Evolutionary conservation across 2,797 vertebrate genomes (phyloP), one percentile per base, ranked within the genome.

Genomic region (Lepus oiostolus): DNA sequence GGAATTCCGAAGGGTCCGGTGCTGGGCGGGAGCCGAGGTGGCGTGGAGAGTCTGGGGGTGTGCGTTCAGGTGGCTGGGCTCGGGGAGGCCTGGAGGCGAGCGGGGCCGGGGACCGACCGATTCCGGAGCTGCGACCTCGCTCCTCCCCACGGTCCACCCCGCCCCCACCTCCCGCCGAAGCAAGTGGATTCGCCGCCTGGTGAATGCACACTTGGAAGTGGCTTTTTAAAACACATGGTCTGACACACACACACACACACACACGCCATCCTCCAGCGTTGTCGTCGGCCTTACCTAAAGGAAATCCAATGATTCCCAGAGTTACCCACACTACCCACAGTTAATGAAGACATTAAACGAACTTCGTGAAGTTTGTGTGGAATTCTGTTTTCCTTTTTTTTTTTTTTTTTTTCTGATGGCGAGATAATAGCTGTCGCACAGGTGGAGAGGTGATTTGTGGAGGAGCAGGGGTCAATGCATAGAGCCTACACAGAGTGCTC

Each of bases 111-210:
- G 26, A 84, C 5, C 5, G 54, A 16, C 24, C 4, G 90, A 87
- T 85, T 91, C 97, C 79, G 24, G 26, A 85, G 91, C 93, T 28
- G 76, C 7, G n/a, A 32, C 26, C 1, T 96, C 82, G 97, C 97
- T 95, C 97, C 97, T 92, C 97, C 96, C 96, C 92, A 58, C 70
- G 80, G 96, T 90, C 91, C 95, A 35, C 91, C 93, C 88, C 79
- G 52, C 90, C 67, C 94, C 79, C 88, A 42, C 84, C 71, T 38
- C 92, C 93, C 90, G 67, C 90, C 60, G 35, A 77, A 89, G 84
- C 97, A 89, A 94, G 96, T 95, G 96, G 80, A 88, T 91, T 88
- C 22, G 70, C 96, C 90, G 74, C 50, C 91, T 85, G 93, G 81
- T 71, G 54, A 67, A 62, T 42, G 81, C 50, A 92, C 91, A 87